phyloP scores from a whole-genome alignment of 2,797 vertebrate species.

The Platyrinchus mystaceus region DNA sequence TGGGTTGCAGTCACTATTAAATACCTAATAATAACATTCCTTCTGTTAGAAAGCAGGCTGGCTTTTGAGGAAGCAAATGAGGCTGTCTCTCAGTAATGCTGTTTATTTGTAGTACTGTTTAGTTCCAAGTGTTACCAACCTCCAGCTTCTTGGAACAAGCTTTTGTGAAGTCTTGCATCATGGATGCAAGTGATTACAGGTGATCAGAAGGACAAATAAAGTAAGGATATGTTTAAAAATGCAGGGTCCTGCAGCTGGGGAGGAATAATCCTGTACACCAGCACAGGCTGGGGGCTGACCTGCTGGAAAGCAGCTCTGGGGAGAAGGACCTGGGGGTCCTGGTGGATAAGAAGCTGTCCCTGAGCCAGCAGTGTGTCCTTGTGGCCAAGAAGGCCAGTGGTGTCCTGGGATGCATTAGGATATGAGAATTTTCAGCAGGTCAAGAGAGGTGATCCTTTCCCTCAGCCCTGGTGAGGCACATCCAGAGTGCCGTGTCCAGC shows the following conservation, averaged over 20 bases:
- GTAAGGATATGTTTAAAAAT: not conserved
- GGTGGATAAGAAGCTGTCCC: fast-evolving
- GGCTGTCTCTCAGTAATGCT: not conserved
- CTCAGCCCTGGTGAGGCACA: not conserved
- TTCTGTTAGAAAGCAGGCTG: not conserved
- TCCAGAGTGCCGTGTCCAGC: not conserved
- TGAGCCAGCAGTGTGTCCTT: not conserved
- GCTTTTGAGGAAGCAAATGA: not conserved
- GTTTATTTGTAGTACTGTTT: not conserved
- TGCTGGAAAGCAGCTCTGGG: not conserved
- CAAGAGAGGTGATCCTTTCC: not conserved
- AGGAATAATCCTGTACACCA: too few relatives aligned
- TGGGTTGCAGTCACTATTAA: not conserved
- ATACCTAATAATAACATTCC: not conserved
- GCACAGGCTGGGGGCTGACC: not conserved
- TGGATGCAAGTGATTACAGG: not conserved
- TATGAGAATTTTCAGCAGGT: not conserved
- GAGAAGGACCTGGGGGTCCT: not conserved
- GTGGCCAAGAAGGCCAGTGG: fast-evolving
- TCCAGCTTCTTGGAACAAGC: not conserved
- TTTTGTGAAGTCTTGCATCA: not conserved
- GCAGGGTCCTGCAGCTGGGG: not conserved
- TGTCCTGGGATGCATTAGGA: not conserved
- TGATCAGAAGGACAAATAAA: not conserved
- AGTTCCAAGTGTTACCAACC: not conserved